phyloP scores from a whole-genome alignment of 2,797 vertebrate genomes.

The Bryconaethiops microstoma region DNA sequence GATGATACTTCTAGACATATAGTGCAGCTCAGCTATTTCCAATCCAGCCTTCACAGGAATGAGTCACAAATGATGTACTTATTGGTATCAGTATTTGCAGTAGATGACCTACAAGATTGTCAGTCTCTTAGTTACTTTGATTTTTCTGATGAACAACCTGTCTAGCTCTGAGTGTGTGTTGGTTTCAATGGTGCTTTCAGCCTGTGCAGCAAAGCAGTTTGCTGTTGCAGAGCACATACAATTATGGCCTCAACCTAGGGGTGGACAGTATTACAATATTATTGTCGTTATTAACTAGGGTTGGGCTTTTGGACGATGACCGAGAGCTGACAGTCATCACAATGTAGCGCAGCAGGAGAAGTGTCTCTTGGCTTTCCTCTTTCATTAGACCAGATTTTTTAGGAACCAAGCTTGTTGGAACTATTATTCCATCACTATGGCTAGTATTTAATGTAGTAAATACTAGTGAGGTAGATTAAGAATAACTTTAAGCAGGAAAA shows the following conservation, averaged over 20 bases:
- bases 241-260: not conserved
- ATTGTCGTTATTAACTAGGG: too few relatives aligned
- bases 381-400: too few relatives aligned
- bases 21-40: not conserved
- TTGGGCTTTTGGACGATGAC: too few relatives aligned
- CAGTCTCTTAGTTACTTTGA: not conserved
- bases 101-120: not conserved
- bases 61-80: not conserved
- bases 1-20: not conserved
- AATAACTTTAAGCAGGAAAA: too few relatives aligned
- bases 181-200: not conserved
- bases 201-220: not conserved
- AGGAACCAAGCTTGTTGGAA: too few relatives aligned
- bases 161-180: not conserved
- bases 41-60: conserved; percentile 13
- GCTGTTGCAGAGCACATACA: not conserved
- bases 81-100: conserved; percentile 4
- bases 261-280: too few relatives aligned
- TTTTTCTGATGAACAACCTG: not conserved
- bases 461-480: too few relatives aligned
- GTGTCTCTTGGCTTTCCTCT: too few relatives aligned
- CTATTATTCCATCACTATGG: too few relatives aligned
- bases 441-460: too few relatives aligned
- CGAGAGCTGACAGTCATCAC: too few relatives aligned
- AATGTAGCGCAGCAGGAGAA: too few relatives aligned